Percentiles rank a stretch among this genome's conserved stretches.
These are phyloP conservation scores for Chrysodeixis includens DNA, from an alignment of 2,888 invertebrate genomes.

Conservation along the genomic window DNA sequence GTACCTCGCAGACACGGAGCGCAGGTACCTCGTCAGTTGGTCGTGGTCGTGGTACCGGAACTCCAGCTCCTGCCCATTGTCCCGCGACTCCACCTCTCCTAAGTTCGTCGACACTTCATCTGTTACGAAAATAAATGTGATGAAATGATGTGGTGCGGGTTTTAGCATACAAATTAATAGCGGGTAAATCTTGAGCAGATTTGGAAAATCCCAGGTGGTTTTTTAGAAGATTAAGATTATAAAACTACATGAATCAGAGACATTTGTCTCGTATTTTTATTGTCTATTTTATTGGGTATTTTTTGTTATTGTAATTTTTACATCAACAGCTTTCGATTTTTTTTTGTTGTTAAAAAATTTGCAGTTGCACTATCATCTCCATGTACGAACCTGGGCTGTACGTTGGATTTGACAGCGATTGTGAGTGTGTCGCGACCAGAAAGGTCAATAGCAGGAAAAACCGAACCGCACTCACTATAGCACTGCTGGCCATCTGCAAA, in stretches of 20 bases:
- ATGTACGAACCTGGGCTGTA: constrained; percentile 67
- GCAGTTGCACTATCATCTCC: no score
- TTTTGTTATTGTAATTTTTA: no score
- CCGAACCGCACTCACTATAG: constrained; percentile 56
- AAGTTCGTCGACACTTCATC: constrained; percentile 74
- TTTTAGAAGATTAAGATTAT: not conserved
- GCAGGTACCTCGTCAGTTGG: constrained; percentile 94
- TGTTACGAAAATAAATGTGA: constrained; percentile 45
- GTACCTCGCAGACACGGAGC: constrained; percentile 93
- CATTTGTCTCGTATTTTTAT: no score
- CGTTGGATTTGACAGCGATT: constrained; percentile 68
- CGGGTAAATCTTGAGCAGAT: not conserved
- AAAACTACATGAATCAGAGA: no score
- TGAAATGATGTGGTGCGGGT: constrained; percentile 5
- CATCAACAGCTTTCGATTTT: no score
- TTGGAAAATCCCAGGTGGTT: constrained; percentile 21
- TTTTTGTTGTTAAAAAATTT: no score
- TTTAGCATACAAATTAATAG: not conserved
- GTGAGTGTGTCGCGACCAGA: constrained; percentile 66
- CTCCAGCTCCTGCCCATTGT: constrained; percentile 88
- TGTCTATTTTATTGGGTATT: no score
- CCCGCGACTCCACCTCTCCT: constrained; percentile 78
- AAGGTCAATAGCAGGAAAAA: constrained; percentile 67
- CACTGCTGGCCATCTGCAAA: constrained; percentile 71
- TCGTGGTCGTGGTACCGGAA: constrained; percentile 97